Evolutionary conservation across 1,140 invertebrate genomes (phyloP), one percentile per base, ranked within the genome.

Genomic region (Tribolium castaneum): DNA sequence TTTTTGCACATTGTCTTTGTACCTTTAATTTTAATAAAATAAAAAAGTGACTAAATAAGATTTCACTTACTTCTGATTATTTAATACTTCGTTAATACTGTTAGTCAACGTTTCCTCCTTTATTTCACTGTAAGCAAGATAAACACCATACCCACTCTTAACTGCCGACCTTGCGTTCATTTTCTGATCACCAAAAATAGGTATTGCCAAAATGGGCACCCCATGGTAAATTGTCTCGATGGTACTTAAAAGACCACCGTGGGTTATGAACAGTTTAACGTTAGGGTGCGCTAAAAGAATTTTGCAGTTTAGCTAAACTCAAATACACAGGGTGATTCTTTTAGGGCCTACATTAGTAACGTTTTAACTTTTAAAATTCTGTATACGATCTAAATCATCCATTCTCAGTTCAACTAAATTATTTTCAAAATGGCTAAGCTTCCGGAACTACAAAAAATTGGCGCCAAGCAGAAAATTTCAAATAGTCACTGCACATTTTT

Each of bases 201-300:
- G 85, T 13, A 86, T 84, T 5, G 81, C 82, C 2, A 90, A 54
- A 9, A 91, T 77, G 3, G 90, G 90, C 2, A 89, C 86, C 6
- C 86, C 88, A 75, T 86, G 82, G 70, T 88, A 86, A 0, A 88
- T 81, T 0, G 87, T 85, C 79, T 90, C 90, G 12, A 34, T 66
- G 6, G 66, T 76, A 51, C 78, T 76, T 30, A 79, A 49, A 1
- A 79, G 34, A 14, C 78, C 78, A 13, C 78, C 72, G 14, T 79
- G 78, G 6, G 78, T 62, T 52, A 79, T 79, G 51, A 79, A 79
- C 13, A 73, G 13, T 73, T 71, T 79, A 22, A 74, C 35, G 45
- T 79, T 79, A 19, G 73, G 73, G 50, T 79, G 78, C 12, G 51
- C 78, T 79, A 56, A 62, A 70, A 56, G 1, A 9, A 45, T 19